Evolutionary conservation across 2,797 vertebrate species (phyloP).

Genomic region (Cygnus olor): DNA sequence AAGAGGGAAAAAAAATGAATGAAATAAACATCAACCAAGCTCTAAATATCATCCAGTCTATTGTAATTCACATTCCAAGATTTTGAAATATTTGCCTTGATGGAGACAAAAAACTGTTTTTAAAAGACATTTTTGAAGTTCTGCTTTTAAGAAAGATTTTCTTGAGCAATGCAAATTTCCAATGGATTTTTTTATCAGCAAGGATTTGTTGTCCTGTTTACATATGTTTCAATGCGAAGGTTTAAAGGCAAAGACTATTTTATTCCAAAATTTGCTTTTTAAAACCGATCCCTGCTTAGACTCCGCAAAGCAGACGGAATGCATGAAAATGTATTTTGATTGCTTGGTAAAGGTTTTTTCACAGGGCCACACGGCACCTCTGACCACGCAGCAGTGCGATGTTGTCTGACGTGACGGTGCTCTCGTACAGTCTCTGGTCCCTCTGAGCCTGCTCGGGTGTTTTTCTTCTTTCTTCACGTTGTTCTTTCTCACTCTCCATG

Average conservation of each 20-base stretch:
- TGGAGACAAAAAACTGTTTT: neutral
- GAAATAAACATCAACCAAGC: neutral
- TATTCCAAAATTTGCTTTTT: neutral
- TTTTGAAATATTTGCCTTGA: neutral
- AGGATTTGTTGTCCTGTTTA: neutral
- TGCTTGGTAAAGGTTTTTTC: neutral
- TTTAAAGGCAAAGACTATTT: neutral
- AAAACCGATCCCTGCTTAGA: neutral
- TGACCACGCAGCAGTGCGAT: accelerated
- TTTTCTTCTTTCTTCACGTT: slow-evolving; percentile 36
- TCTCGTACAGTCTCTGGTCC: neutral
- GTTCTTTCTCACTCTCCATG: slow-evolving; percentile 11
- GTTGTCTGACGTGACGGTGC: accelerated
- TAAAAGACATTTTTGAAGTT: neutral
- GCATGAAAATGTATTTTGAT: neutral
- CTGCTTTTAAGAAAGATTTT: neutral
- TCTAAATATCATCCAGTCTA: neutral
- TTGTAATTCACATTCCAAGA: neutral
- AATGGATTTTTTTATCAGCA: neutral
- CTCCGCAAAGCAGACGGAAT: neutral
- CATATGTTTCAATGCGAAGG: neutral
- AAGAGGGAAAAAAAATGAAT: neutral
- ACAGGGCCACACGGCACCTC: neutral
- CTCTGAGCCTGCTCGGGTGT: neutral
- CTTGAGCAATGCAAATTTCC: neutral